A percentile compares a stretch with the other conserved stretches of the same genome.
Evolutionary conservation across 2,797 vertebrate species (phyloP).

Genomic region (Anisognathus igniventris): DNA sequence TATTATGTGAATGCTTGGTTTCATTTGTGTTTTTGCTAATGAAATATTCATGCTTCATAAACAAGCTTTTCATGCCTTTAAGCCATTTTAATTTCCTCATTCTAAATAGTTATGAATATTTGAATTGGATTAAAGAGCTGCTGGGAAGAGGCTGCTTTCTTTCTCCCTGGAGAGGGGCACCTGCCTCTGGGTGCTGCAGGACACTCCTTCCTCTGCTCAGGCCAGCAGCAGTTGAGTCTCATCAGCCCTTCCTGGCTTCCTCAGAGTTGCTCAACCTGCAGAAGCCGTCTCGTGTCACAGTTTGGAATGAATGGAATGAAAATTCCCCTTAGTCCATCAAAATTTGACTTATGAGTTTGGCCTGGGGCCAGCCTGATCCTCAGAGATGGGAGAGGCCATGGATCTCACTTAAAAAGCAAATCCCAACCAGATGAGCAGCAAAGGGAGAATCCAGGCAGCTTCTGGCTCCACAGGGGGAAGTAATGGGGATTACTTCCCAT

Average conservation of each 20-base stretch:
- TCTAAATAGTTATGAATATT: not conserved
- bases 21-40: not conserved
- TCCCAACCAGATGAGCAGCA: not conserved
- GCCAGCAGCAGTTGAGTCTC: not conserved
- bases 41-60: constrained; percentile 20
- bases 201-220: not conserved
- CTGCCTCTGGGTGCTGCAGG: not conserved
- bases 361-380: not conserved
- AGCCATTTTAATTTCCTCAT: constrained; percentile 22
- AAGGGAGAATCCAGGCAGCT: not conserved
- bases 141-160: not conserved
- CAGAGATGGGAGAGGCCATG: not conserved
- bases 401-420: not conserved
- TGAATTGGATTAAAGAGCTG: not conserved
- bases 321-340: not conserved
- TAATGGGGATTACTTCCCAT: no score
- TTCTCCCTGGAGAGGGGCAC: not conserved
- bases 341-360: not conserved
- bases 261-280: not conserved
- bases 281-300: not conserved
- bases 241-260: not conserved
- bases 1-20: not conserved
- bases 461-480: accelerated
- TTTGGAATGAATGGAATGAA: constrained; percentile 53
- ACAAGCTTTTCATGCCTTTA: constrained; percentile 26